Base-by-base conservation (phyloP, 2,888 invertebrate species). In the Ischnura elegans region DNA sequence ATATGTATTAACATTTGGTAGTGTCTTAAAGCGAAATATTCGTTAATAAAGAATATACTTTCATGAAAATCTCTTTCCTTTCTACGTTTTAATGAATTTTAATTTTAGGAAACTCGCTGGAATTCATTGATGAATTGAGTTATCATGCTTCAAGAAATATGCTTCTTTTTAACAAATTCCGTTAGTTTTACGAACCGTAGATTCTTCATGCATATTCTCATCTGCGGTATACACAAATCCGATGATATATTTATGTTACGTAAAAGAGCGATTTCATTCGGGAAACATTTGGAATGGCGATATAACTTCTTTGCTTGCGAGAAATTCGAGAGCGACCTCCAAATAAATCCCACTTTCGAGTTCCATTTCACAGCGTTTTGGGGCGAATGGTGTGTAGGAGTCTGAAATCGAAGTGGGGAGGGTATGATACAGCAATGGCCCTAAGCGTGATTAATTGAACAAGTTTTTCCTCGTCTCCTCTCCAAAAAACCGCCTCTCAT, bases 391-490 rank as follows among this genome's bases (percentile, higher is more conserved):
- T 51, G 13, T 19, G n/a, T 61, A 36, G 86, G n/a, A 25, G 86
- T 25, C n/a, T 61, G 90, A 90, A 90, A 66, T 90, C 42, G n/a
- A 61, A 66, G n/a, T n/a, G n/a, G 43, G 90, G 66, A 61, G 61
- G 90, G 90, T 55, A 61, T 61, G 21, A 61, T 43, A 76, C 76
- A 76, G n/a, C n/a, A n/a, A n/a, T n/a, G 45, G 51, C 90, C 43
- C 90, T 90, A 90, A 90, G 90, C 55, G 43, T 90, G 90, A 90
- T 90, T 90, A 61, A 90, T 90, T 42, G 90, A 90, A 61, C 55
- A 90, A 90, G 61, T 55, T 90, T 90, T 90, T 90, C 61, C 87
- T 42, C 42, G 55, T 66, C n/a, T n/a, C 42, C 87, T 87, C 43
- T n/a, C 19, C 55, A 55, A 55, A 87, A 76, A 87, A 36, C 61